A percentile compares a stretch with the other conserved stretches of the same genome.
Evolutionary conservation across 2,888 invertebrate genomes (phyloP).

Genomic region (Drosophila aldrichi): DNA sequence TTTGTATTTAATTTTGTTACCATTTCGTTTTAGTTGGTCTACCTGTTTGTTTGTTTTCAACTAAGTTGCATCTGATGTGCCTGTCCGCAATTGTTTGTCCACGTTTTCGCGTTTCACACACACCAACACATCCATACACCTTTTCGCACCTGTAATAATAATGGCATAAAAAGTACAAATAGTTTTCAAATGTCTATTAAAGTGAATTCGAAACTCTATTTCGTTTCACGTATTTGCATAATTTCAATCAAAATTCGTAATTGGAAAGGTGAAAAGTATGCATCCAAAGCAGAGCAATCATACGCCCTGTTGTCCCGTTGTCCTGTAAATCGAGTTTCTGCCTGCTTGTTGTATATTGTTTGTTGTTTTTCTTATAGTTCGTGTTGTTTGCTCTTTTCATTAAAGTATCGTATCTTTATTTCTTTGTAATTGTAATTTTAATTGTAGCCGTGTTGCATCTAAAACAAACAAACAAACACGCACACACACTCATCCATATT

Average conservation of each 20-base stretch:
- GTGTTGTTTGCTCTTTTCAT: conserved; percentile 7
- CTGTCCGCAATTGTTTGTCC: conserved; percentile 28
- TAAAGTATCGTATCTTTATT: conserved; percentile 1
- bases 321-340: background rate
- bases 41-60: conserved; percentile 31
- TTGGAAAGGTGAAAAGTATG: background rate
- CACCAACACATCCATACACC: conserved; percentile 13
- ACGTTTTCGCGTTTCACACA: conserved; percentile 15
- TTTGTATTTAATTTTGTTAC: conserved; percentile 23
- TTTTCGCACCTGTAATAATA: background rate
- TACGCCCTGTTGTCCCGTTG: background rate
- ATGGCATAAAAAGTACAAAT: conserved; percentile 13
- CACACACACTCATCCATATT: background rate
- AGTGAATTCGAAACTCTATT: conserved; percentile 10
- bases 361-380: background rate
- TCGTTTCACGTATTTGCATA: conserved; percentile 19
- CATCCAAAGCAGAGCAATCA: background rate
- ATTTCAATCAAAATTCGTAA: conserved; percentile 19
- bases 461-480: conserved; percentile 16
- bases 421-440: conserved; percentile 19
- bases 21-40: conserved; percentile 17
- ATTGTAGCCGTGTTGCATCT: background rate
- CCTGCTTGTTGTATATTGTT: background rate
- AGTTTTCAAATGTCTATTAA: conserved; percentile 5
- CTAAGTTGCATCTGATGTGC: conserved; percentile 19